Evolutionary conservation across 2,888 invertebrate species (phyloP).

Genomic region (Nezara viridula): DNA sequence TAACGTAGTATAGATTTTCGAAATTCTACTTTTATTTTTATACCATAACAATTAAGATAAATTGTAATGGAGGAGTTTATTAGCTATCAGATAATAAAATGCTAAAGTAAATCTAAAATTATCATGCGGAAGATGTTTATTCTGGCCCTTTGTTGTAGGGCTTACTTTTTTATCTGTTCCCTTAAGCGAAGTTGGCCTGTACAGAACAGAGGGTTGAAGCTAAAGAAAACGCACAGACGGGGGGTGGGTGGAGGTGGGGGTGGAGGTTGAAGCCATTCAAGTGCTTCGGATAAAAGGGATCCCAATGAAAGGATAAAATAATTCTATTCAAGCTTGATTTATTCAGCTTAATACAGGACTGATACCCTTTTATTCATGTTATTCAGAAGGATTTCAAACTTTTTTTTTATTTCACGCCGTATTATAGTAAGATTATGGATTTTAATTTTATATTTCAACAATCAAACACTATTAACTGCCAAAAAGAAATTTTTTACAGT

Average conservation of each 20-base stretch:
- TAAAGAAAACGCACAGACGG: conserved; percentile 8
- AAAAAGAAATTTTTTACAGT: neutral
- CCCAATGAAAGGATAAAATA: conserved; percentile 36
- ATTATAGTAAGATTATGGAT: neutral
- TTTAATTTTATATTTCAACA: neutral
- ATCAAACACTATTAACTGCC: neutral
- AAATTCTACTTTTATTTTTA: too few species aligned
- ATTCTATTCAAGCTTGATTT: conserved; percentile 44
- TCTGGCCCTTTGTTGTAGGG: neutral
- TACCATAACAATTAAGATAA: too few species aligned
- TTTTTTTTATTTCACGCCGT: neutral
- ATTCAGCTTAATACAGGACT: conserved; percentile 44
- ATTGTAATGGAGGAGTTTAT: neutral
- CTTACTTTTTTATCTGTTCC: conserved; percentile 20
- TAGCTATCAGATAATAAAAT: neutral
- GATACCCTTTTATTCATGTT: conserved; percentile 27
- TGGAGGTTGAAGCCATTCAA: neutral
- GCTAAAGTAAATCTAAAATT: neutral
- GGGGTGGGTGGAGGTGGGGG: neutral
- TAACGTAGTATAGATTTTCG: too few species aligned
- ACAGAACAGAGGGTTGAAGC: conserved; percentile 26
- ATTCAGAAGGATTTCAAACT: neutral
- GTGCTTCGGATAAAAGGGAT: conserved; percentile 20
- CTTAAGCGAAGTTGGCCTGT: neutral
- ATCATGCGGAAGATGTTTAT: neutral